These are phyloP conservation scores for Bombus affinis DNA, from an alignment of 1,140 invertebrate species.

Conservation along the genomic window DNA sequence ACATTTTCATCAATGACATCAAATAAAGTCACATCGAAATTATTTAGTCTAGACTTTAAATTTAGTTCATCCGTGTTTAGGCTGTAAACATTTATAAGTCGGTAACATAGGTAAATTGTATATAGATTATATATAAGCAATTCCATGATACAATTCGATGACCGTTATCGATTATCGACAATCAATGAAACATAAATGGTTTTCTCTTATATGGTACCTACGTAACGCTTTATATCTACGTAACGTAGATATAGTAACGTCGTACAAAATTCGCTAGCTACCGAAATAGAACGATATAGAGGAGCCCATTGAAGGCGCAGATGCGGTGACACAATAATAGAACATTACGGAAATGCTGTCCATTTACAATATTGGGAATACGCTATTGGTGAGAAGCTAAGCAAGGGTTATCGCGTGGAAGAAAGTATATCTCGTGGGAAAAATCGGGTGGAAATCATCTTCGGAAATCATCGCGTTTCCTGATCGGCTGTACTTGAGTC, in stretches of 20 bases:
- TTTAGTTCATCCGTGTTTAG: background rate
- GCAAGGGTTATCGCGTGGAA: background rate
- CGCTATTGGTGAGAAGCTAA: background rate
- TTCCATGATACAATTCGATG: background rate
- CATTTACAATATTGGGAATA: background rate
- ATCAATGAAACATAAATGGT: background rate
- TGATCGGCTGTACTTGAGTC: background rate
- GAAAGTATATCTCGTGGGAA: too few species aligned
- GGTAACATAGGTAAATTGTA: background rate
- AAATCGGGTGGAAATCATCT: background rate
- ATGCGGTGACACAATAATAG: background rate
- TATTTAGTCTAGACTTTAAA: background rate
- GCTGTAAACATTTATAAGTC: too few species aligned
- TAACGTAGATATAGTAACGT: background rate
- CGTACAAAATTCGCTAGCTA: background rate
- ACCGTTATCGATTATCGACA: background rate
- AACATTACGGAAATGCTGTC: conserved; percentile 2
- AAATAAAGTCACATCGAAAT: fast-evolving
- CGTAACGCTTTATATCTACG: background rate
- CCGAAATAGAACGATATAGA: background rate
- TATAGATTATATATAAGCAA: background rate
- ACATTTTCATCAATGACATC: background rate
- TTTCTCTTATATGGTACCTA: background rate
- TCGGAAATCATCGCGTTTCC: background rate
- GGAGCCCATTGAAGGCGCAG: background rate